Conservation (phyloP, 2,888 invertebrate genomes). For the Oligia strigilis region DNA sequence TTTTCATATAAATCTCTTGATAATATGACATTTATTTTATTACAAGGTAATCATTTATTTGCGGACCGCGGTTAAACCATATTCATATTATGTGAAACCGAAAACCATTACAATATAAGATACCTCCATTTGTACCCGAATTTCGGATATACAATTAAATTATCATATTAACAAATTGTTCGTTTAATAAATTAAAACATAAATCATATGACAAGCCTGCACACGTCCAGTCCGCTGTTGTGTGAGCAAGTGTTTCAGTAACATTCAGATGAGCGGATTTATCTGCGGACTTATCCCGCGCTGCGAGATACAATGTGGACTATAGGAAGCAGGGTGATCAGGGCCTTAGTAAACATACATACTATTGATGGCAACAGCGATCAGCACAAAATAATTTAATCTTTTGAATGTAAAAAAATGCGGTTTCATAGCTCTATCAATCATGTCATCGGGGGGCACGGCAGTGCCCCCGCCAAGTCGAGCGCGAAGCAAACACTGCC, state of each 20-base stretch:
- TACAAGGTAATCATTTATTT: neutral
- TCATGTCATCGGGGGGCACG: no score
- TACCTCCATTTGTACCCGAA: conserved; percentile 14
- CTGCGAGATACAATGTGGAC: neutral
- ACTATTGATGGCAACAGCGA: neutral
- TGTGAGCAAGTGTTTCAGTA: conserved; percentile 1
- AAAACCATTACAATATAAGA: neutral
- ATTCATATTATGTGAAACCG: neutral
- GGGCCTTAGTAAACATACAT: neutral
- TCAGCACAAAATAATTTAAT: neutral
- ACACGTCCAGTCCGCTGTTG: neutral
- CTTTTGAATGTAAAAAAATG: neutral
- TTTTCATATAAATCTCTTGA: neutral
- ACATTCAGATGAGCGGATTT: conserved; percentile 15
- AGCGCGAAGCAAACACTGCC: no score
- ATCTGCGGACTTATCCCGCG: neutral
- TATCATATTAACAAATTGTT: conserved; percentile 20
- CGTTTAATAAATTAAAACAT: conserved; percentile 31
- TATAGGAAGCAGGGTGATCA: neutral
- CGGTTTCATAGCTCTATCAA: conserved; percentile 1
- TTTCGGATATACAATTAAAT: conserved; percentile 12
- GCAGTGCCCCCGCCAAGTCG: no score
- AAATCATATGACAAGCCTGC: conserved; percentile 33
- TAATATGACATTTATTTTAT: neutral
- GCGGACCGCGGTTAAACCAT: neutral